phyloP scores from a whole-genome alignment of 2,113 vertebrate genomes.

The Accipiter virgatus region DNA sequence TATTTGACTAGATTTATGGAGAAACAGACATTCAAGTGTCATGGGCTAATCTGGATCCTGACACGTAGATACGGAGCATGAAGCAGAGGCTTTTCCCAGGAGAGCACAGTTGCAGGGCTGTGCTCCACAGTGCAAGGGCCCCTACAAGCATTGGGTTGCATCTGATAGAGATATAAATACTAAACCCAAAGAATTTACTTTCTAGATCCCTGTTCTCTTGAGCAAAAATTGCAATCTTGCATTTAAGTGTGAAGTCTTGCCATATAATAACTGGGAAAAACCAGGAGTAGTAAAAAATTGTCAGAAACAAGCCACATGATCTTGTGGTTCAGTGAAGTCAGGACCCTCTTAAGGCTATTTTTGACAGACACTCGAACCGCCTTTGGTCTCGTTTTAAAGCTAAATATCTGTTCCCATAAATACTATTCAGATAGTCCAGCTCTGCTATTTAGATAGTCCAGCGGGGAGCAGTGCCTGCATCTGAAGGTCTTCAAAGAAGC shows the following conservation, averaged over 20 bases:
- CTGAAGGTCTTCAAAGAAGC: neutral
- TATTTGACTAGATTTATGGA: neutral
- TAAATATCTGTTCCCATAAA: neutral
- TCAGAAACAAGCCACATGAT: neutral
- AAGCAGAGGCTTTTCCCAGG: neutral
- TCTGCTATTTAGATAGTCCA: neutral
- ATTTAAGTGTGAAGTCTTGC: neutral
- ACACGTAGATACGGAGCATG: accelerated
- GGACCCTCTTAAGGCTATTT: neutral
- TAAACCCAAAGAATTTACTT: neutral
- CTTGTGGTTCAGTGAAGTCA: neutral
- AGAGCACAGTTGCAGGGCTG: too few species aligned
- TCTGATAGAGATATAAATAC: neutral
- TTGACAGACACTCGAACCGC: neutral
- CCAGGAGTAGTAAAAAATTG: neutral
- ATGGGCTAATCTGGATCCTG: neutral
- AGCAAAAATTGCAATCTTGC: neutral
- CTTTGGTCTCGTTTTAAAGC: neutral
- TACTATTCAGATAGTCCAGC: neutral
- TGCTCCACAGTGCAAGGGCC: neutral
- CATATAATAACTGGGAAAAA: neutral
- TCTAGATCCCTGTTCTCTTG: neutral
- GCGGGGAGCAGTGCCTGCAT: neutral
- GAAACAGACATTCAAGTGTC: neutral
- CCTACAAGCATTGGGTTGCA: neutral